Evolutionary conservation across 2,797 vertebrate species (phyloP).

Genomic region (Rousettus madagascariensis): DNA sequence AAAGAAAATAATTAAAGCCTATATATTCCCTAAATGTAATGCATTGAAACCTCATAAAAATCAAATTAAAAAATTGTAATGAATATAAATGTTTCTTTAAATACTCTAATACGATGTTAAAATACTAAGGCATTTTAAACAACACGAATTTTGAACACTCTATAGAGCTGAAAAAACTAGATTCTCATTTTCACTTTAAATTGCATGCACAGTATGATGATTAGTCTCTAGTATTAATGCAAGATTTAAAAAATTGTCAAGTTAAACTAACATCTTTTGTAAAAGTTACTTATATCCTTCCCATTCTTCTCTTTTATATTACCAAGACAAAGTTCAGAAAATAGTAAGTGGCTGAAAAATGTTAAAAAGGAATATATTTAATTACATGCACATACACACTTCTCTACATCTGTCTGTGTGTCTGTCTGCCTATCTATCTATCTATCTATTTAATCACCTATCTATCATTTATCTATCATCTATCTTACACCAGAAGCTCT

Average conservation of each 20-base stretch:
- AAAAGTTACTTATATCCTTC: conserved; percentile 19
- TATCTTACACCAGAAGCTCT: not conserved
- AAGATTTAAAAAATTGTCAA: conserved; percentile 86
- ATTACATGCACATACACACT: not conserved
- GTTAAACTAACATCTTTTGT: conserved; percentile 85
- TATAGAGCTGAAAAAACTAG: not conserved
- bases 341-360: not conserved
- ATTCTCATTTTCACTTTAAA: conserved; percentile 83
- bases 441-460: not conserved
- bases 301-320: not conserved
- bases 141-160: not conserved
- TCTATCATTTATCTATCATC: not conserved
- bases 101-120: conserved; percentile 22
- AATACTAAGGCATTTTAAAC: not conserved
- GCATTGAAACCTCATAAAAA: not conserved
- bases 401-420: not conserved
- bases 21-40: not conserved
- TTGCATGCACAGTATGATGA: conserved; percentile 83
- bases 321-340: not conserved
- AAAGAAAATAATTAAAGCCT: not conserved
- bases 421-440: not conserved
- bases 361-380: not conserved
- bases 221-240: conserved; percentile 86
- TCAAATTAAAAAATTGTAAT: conserved; percentile 42
- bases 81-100: conserved; percentile 28